Base-by-base conservation (phyloP, 2,113 vertebrate genomes). In the Rhea americana region DNA sequence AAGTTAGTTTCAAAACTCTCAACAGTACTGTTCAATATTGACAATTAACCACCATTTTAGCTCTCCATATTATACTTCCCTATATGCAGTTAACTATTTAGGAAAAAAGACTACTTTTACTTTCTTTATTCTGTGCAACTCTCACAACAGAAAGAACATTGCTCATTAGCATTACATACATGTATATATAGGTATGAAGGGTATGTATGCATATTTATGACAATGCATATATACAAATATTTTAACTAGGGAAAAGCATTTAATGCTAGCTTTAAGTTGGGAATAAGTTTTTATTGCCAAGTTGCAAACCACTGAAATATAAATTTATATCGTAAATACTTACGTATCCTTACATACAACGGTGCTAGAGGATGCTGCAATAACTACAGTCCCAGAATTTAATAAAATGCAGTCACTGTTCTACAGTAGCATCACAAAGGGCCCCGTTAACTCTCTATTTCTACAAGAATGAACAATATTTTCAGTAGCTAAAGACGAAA, bases 311-410 rank as follows among this genome's bases (percentile, higher is more conserved):
- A 68, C 55, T 85, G 75, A 95, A 94, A 96, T 87, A 93, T 26
- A 92, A 94, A 82, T 85, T 97, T 87, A 89, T 78, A 87, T 24
- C 86, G 79, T 67, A 96, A 96, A 96, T 50, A 51, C 45, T 94
- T 76, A 94, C 85, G 48, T 47, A 93, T 10, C 3, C 68, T 95
- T 95, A 93, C 90, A 79, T 96, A 65, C 82, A 94, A 93, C 47
- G n/a, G 87, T 6, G 12, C 77, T 43, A 51, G 62, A 53, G 91
- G 85, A 58, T 47, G 81, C 90, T 88, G 73, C 59, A 81, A 74
- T 89, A 96, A 93, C 92, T 95, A 72, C 72, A 94, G 58, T 67
- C 68, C 61, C 80, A 70, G 71, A 87, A 73, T 30, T 30, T 30
- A 95, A 74, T 91, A 93, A 85, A 91, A 93, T 37, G 9, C 61